Percentiles rank a stretch among this genome's conserved stretches.
Evolutionary conservation across 2,797 vertebrate species (phyloP).

Genomic region (Myripristis jacobus): DNA sequence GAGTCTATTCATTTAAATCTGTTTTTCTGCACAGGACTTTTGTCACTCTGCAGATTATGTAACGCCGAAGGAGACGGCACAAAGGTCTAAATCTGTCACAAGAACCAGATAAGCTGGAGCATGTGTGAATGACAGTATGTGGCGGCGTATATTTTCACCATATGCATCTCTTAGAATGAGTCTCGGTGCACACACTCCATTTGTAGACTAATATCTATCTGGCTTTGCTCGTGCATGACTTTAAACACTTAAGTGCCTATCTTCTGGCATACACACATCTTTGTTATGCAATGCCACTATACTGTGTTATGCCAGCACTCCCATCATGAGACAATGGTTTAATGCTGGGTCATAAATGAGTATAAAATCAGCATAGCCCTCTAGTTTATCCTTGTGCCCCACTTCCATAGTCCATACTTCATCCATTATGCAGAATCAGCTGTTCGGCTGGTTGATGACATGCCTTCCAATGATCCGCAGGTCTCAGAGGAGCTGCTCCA

Average conservation of each 20-base stretch:
- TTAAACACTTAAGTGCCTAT: background rate
- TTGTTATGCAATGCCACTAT: conserved; percentile 2
- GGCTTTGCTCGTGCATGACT: conserved; percentile 1
- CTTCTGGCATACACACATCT: background rate
- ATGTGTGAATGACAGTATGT: conserved; percentile 49
- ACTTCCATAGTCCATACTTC: conserved; percentile 22
- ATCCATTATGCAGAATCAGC: conserved; percentile 53
- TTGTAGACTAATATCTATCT: conserved; percentile 6
- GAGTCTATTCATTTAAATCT: conserved; percentile 76
- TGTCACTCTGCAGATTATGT: conserved; percentile 74
- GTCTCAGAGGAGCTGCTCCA: conserved; percentile 46
- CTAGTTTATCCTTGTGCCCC: conserved; percentile 33
- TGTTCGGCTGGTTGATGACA: conserved; percentile 53
- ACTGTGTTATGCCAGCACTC: conserved; percentile 19
- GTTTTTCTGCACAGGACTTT: conserved; percentile 67
- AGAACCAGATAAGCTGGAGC: conserved; percentile 74
- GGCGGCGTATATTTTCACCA: conserved; percentile 47
- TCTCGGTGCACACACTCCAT: conserved; percentile 16
- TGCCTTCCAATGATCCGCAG: conserved; percentile 41
- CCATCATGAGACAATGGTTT: conserved; percentile 30
- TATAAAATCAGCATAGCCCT: conserved; percentile 40
- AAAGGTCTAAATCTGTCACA: conserved; percentile 75
- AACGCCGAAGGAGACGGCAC: conserved; percentile 71
- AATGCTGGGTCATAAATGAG: conserved; percentile 48
- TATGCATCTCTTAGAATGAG: conserved; percentile 29